These are phyloP conservation scores for Ernsta delagoae DNA, from an alignment of 2,888 invertebrate species.

Conservation along the genomic window DNA sequence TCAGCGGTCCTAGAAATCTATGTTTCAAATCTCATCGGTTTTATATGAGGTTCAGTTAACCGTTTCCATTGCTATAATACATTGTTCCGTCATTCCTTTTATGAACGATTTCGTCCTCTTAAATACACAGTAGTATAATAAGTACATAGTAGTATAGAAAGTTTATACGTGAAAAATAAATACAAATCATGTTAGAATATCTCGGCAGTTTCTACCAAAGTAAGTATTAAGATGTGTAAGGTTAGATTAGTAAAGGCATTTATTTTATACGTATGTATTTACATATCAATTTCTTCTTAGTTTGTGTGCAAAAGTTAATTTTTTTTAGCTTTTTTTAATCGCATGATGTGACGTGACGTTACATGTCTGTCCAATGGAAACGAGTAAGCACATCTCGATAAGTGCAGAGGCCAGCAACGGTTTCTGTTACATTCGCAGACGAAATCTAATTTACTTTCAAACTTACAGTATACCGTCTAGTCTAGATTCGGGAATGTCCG, in stretches of 20 bases:
- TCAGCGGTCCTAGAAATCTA: constrained; percentile 54
- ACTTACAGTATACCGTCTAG: constrained; percentile 54
- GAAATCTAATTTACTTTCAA: constrained; percentile 76
- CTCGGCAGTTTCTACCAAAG: no score
- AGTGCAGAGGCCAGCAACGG: constrained; percentile 67
- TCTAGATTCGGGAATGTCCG: constrained; percentile 61
- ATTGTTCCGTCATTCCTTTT: not conserved
- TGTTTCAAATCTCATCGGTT: constrained; percentile 59
- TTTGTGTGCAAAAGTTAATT: no score
- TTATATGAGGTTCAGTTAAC: constrained; percentile 50
- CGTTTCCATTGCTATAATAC: constrained; percentile 48
- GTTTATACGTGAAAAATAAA: no score
- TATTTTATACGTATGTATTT: no score
- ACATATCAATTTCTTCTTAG: no score
- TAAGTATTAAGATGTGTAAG: no score
- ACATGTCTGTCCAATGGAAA: constrained; percentile 47
- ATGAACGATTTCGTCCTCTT: not conserved
- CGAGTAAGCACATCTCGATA: constrained; percentile 60
- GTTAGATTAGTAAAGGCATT: no score
- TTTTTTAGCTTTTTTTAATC: no score
- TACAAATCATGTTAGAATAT: no score
- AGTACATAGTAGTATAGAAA: no score
- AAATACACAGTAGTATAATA: no score
- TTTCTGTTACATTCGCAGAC: constrained; percentile 72
- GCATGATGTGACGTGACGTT: not conserved